phyloP scores from a whole-genome alignment of 2,888 invertebrate genomes.

The Limulus polyphemus region DNA sequence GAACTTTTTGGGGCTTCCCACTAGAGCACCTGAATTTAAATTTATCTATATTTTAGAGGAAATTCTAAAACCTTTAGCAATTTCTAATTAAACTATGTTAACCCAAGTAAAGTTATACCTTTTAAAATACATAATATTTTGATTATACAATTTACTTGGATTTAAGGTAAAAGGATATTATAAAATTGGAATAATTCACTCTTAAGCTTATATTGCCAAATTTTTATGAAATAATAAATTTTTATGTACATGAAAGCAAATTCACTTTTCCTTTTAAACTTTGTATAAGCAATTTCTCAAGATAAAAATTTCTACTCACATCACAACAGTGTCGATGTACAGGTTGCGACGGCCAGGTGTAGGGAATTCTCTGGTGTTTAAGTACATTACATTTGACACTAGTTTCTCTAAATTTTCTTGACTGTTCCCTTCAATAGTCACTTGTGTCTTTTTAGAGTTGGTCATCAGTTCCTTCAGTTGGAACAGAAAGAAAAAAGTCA shows the following conservation, averaged over 20 bases:
- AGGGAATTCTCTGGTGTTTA: constrained; percentile 78
- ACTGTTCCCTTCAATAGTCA: constrained; percentile 81
- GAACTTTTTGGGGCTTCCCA: constrained; percentile 57
- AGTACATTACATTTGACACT: constrained; percentile 75
- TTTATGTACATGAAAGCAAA: too few species aligned
- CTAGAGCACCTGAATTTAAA: constrained; percentile 51
- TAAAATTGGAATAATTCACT: not conserved
- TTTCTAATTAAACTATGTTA: too few species aligned
- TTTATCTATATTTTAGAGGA: not conserved
- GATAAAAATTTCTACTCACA: constrained; percentile 41
- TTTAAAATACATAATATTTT: too few species aligned
- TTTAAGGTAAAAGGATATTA: not conserved
- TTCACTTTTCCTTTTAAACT: too few species aligned
- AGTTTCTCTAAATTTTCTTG: constrained; percentile 65
- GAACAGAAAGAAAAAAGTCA: not conserved
- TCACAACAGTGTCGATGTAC: constrained; percentile 63
- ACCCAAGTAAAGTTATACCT: too few species aligned
- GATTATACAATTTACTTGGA: not conserved
- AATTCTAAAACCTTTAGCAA: too few species aligned
- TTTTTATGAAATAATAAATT: too few species aligned
- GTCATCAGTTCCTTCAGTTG: constrained; percentile 18
- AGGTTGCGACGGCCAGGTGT: constrained; percentile 88
- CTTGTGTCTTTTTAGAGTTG: constrained; percentile 59
- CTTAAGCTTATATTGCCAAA: not conserved
- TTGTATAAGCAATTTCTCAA: too few species aligned